Evolutionary conservation across 2,797 vertebrate genomes (phyloP), one percentile per base, ranked within the genome.

Genomic region (Falco biarmicus): DNA sequence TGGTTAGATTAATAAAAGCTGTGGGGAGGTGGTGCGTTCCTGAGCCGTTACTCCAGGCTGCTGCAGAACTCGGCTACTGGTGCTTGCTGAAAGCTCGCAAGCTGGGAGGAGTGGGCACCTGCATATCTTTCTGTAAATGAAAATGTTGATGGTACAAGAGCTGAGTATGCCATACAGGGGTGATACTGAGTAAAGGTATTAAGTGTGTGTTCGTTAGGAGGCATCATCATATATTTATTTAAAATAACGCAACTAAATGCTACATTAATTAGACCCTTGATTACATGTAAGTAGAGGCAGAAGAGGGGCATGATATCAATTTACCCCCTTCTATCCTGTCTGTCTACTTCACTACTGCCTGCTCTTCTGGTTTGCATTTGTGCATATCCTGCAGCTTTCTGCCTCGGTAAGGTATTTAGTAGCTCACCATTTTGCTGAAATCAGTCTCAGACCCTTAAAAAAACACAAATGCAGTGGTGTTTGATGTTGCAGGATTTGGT

Each of bases 1-100:
- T 90, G 63, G 70, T 84, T 77, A 69, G 70, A 74, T 90, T 84
- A 90, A 79, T 84, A 71, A 78, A 90, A 88, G 79, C 69, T 86
- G 41, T 61, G 66, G 32, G 80, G 41, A 80, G 51, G n/a, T 53
- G 39, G 10, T 13, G 6, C 78, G 90, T 81, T 89, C 68, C 41
- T 83, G 41, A 85, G 63, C 56, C 2, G 0, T 83, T 80, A 75
- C 39, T 84, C 61, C 61, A 89, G 71, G 73, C 63, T 0, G 0
- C 73, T 90, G 78, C 32, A 87, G 87, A 59, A 43, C 65, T 87
- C 3, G 1, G 56, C 56, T 70, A 13, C 29, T 6, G 13, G 6
- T 60, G 53, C 43, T 92, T 89, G n/a, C 53, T 1, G 3, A 71
- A 77, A 89, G n/a, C 66, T 73, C 2, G 0, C 31, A 75, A 41